Evolutionary conservation across 2,888 invertebrate genomes (phyloP), one percentile per base, ranked within the genome.

Genomic region (Gortyna flavago): DNA sequence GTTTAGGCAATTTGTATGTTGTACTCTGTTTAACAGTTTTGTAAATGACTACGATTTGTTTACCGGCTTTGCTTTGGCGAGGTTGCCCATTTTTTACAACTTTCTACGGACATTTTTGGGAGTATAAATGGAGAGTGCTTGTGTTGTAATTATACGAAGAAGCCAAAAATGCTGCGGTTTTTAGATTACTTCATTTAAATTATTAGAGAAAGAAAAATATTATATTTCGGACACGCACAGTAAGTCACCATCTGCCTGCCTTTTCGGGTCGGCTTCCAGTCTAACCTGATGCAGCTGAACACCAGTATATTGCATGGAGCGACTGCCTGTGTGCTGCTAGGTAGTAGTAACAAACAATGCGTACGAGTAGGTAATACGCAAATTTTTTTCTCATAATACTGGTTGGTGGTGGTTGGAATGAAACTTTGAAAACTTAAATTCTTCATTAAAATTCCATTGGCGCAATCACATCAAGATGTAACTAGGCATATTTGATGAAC

Each of bases 11-110:
- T 86, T 86, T 77, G 64, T 84, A 72, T 80, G 77, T 79, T 78
- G 78, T 75, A 18, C 68, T 18, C 77, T 68, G 83, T 77, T 79
- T 62, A 72, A 70, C 73, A 57, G 69, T 79, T 76, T 78, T 75
- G 75, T 75, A 77, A 85, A 79, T 79, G 72, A 35, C 79, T 48
- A 48, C 83, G 51, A 86, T 86, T 85, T 85, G 81, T 87, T 74
- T 72, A 11, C 70, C 38, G 25, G 72, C 77, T 83, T 83, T 70
- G 65, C 71, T 75, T 70, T 48, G 38, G 76, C 38, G 64, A 72
- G 54, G 61, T 38, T 76, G 25, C n/a, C 75, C 71, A 74, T 75
- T 74, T 66, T 80, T 57, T 29, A 32, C 25, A 65, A 77, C 16
- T 83, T 77, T 79, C 67, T 59, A 72, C 65, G 70, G 77, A 81